These are phyloP conservation scores for Nephrotoma appendiculata DNA, from an alignment of 2,888 invertebrate species.

Conservation along the genomic window DNA sequence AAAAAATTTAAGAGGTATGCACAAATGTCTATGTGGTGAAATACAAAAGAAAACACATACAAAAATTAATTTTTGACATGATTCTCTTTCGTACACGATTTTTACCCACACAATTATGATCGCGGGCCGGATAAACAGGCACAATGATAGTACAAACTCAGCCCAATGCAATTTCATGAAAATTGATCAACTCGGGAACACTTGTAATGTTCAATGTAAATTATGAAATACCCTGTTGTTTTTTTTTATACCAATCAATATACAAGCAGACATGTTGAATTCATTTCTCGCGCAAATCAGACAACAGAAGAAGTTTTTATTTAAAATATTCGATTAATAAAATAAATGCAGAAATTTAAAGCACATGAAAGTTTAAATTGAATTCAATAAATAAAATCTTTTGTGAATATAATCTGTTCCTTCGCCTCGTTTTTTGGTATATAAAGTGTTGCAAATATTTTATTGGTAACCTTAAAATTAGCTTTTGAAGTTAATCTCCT, in stretches of 20 bases:
- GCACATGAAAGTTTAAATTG: background rate
- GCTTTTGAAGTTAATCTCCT: background rate
- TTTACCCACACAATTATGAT: no score
- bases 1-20: no score
- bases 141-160: no score
- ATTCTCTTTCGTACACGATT: no score
- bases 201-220: background rate
- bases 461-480: background rate
- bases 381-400: background rate
- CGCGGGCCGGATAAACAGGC: no score
- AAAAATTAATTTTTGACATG: no score
- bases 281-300: background rate
- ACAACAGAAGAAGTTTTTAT: background rate
- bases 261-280: background rate
- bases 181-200: background rate
- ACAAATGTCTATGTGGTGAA: no score
- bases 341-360: background rate
- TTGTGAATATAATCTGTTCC: background rate
- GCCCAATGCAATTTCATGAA: background rate
- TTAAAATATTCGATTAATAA: background rate
- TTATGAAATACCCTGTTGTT: background rate
- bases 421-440: background rate
- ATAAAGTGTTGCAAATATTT: background rate
- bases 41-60: no score
- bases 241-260: background rate